Base-by-base conservation (phyloP, 92 coral and sea anemone species). In the Epizoanthus ramosus region DNA sequence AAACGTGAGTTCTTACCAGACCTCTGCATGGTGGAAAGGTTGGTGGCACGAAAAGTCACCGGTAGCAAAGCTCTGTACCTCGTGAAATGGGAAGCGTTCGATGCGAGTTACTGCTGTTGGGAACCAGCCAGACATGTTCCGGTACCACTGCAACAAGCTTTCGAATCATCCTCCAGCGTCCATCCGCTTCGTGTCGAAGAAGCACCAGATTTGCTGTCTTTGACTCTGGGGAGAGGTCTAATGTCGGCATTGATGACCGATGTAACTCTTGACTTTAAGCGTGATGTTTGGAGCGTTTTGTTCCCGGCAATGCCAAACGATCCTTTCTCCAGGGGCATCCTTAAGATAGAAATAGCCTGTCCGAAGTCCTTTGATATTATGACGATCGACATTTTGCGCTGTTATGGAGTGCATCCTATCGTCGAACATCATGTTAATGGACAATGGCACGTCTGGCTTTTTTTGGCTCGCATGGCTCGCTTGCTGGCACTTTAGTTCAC, bases 191-290 rank as follows among this genome's bases (percentile, higher is more conserved):
- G 54, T 50, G 19, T 59, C 21, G 25, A 9, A 58, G 69, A 75
- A 35, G 81, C 81, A 10, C 53, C 21, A 28, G 67, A 74, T n/a
- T 33, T 53, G 41, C 5, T 75, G 41, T 67, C 57, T 19, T n/a
- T 76, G 19, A 5, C 45, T 6, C 56, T 31, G 12, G 70, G 60
- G 69, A 24, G 7, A 21, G 58, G 69, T 0, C 53, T 76, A 8
- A 76, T 39, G 23, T 35, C 19, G 9, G 12, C 23, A 9, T 19
- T 0, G 19, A 8, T 18, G 19, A 76, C 81, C 6, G 70, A 76
- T 23, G 35, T 39, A 31, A 39, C 57, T 18, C 18, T 76, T 2
- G 33, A 76, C 33, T 5, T 76, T n/a, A 3, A 19, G 12, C 70
- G 60, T n/a, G 19, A 15, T 15, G 37, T 76, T 12, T 25, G 59